Conservation (phyloP, 1,140 invertebrate genomes). For the Brevipalpus yothersi region DNA sequence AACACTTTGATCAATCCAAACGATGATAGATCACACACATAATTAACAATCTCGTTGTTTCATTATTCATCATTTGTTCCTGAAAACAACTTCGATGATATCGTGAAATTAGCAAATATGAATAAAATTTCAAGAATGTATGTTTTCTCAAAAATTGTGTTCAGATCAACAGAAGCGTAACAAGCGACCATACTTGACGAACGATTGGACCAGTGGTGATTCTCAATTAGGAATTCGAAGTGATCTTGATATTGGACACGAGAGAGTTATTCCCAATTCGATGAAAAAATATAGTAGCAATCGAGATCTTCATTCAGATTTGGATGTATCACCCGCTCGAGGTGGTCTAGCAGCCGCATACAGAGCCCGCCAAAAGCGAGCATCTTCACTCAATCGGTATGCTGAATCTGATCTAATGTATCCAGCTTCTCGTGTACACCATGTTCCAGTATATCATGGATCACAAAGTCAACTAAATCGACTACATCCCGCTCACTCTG, state of each 20-base stretch:
- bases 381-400: constrained; percentile 6
- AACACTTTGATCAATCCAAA: too few relatives aligned
- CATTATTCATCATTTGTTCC: too few relatives aligned
- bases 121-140: too few relatives aligned
- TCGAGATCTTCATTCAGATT: neutral
- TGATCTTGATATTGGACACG: neutral
- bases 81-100: too few relatives aligned
- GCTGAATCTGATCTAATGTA: neutral
- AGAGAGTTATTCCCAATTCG: neutral
- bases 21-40: too few relatives aligned
- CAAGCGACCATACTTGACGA: neutral
- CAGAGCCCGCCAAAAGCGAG: constrained; percentile 2
- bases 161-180: neutral
- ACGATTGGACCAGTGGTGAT: neutral
- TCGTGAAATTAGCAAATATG: too few relatives aligned
- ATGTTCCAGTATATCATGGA: neutral
- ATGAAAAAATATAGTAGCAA: neutral
- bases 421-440: neutral
- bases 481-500: neutral
- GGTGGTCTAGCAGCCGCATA: constrained; percentile 8
- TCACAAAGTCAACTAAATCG: neutral
- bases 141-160: too few relatives aligned
- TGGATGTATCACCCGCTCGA: neutral
- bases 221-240: neutral
- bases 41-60: too few relatives aligned